Percentiles rank a stretch among this genome's conserved stretches.
These are phyloP conservation scores for Tauraco erythrolophus DNA, from an alignment of 2,113 vertebrate genomes.

Conservation along the genomic window DNA sequence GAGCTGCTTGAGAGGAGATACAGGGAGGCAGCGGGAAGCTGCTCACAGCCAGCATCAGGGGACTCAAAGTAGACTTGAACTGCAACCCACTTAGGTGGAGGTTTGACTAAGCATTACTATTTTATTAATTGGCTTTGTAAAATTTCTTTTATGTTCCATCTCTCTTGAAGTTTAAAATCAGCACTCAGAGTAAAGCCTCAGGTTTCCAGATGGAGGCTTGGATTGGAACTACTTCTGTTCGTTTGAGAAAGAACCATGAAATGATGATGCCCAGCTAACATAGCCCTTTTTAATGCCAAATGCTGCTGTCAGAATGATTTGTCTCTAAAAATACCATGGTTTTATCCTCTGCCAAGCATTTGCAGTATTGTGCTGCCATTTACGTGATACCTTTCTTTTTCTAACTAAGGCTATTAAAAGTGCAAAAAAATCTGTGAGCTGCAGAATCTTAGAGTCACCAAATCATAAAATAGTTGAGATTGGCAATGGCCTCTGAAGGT, in stretches of 20 bases:
- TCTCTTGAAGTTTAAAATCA: neutral
- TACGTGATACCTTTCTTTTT: neutral
- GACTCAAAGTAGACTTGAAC: neutral
- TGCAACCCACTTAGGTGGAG: neutral
- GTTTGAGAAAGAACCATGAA: neutral
- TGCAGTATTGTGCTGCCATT: neutral
- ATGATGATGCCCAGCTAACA: neutral
- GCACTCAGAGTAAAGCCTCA: neutral
- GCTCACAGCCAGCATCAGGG: neutral
- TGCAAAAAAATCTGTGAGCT: neutral
- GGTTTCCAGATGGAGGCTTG: neutral
- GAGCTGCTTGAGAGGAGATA: neutral
- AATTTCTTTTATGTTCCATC: neutral
- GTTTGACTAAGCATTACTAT: neutral
- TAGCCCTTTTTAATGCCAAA: neutral
- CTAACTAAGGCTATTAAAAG: neutral
- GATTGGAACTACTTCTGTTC: neutral
- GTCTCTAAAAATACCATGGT: neutral
- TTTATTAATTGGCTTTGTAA: neutral
- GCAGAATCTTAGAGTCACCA: neutral
- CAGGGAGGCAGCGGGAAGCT: neutral
- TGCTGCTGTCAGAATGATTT: neutral
- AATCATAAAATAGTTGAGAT: neutral
- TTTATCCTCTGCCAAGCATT: neutral
- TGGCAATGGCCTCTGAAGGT: neutral